These are phyloP conservation scores for Styela clava DNA, from an alignment of 23 tunicate genomes.

Conservation along the genomic window DNA sequence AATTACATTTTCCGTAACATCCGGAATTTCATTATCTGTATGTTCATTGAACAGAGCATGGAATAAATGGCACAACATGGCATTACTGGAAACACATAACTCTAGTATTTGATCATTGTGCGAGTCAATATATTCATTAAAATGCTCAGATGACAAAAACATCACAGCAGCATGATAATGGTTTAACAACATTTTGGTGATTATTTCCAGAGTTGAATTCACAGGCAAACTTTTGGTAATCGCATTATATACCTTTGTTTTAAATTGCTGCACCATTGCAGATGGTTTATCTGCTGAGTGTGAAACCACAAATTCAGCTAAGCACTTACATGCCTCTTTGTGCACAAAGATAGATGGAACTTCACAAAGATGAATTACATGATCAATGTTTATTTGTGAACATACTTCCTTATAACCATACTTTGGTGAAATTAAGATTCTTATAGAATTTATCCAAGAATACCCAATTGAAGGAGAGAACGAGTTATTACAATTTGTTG, in stretches of 20 bases:
- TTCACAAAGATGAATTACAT: not conserved
- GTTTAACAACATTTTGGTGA: not conserved
- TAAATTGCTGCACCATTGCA: not conserved
- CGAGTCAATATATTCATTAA: not conserved
- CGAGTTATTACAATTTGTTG: not conserved
- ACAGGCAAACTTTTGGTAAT: not conserved
- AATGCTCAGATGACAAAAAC: not conserved
- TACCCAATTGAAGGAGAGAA: not conserved
- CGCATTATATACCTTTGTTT: not conserved
- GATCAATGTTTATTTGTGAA: not conserved
- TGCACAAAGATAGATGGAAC: conserved; percentile 23
- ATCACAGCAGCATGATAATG: not conserved
- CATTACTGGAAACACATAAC: not conserved
- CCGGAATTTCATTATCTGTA: not conserved
- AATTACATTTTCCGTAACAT: not conserved
- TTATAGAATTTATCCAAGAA: not conserved
- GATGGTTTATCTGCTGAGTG: not conserved
- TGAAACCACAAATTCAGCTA: not conserved
- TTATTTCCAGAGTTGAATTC: not conserved
- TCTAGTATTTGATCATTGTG: not conserved
- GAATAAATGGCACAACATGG: not conserved
- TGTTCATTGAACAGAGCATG: not conserved
- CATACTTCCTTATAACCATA: not conserved
- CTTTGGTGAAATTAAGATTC: not conserved
- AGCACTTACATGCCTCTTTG: conserved; percentile 2